A percentile compares a stretch with the other conserved stretches of the same genome.
phyloP scores from a whole-genome alignment of 2,888 invertebrate species.

The Calephelis perditalis region DNA sequence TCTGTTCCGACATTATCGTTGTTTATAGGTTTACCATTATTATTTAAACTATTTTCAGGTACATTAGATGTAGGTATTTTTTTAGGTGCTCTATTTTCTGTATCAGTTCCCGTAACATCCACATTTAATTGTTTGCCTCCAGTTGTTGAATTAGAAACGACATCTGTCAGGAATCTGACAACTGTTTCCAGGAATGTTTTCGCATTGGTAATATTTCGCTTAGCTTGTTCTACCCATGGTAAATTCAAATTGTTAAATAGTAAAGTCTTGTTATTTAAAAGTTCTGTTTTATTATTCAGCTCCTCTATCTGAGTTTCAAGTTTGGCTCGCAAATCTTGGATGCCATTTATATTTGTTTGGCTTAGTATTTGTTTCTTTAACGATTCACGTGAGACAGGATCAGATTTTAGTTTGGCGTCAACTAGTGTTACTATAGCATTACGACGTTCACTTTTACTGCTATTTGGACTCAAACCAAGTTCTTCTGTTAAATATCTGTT shows the following conservation, averaged over 20 bases:
- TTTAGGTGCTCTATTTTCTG: too few relatives aligned
- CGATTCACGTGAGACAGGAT: slow-evolving; percentile 38
- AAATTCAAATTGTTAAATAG: slow-evolving; percentile 29
- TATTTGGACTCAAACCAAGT: slow-evolving; percentile 50
- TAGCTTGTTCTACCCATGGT: slow-evolving; percentile 47
- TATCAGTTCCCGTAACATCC: too few relatives aligned
- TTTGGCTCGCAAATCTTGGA: slow-evolving; percentile 47
- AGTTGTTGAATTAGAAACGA: background rate
- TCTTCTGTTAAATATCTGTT: slow-evolving; percentile 54
- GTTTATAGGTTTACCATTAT: background rate
- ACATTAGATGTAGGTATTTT: too few relatives aligned
- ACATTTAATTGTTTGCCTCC: background rate
- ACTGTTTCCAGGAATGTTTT: slow-evolving; percentile 5
- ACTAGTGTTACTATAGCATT: slow-evolving; percentile 55
- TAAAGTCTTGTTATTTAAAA: slow-evolving; percentile 40
- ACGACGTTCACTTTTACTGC: slow-evolving; percentile 56
- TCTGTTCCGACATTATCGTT: background rate
- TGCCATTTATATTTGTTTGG: slow-evolving; percentile 48
- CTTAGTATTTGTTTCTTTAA: slow-evolving; percentile 48
- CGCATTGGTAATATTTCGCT: slow-evolving; percentile 22
- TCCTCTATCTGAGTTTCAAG: slow-evolving; percentile 54
- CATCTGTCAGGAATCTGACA: slow-evolving; percentile 5
- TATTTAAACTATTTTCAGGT: too few relatives aligned
- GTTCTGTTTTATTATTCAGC: slow-evolving; percentile 52
- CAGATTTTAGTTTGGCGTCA: slow-evolving; percentile 45